phyloP scores from a whole-genome alignment of 2,888 invertebrate genomes.

The Phyto melanocephala region DNA sequence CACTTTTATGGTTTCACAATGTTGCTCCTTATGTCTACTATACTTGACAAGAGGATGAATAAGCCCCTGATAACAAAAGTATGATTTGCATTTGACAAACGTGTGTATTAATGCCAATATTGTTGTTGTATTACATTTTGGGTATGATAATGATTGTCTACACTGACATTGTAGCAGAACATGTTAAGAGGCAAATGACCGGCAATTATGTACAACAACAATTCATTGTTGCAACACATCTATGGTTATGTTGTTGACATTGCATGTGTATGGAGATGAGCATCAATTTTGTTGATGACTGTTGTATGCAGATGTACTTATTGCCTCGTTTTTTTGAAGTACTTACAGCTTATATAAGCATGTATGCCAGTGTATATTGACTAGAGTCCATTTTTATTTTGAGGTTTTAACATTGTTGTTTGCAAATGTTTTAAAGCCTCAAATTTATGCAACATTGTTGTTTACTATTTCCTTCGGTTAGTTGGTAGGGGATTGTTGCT shows the following conservation, averaged over 20 bases:
- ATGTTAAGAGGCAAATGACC: slow-evolving; percentile 64
- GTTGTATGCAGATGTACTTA: slow-evolving; percentile 60
- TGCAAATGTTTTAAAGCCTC: slow-evolving; percentile 60
- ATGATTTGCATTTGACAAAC: slow-evolving; percentile 69
- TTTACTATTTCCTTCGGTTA: background rate
- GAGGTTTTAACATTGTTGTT: slow-evolving; percentile 63
- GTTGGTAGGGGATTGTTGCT: slow-evolving; percentile 3
- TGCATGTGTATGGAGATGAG: slow-evolving; percentile 58
- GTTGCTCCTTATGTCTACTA: slow-evolving; percentile 27
- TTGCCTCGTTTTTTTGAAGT: slow-evolving; percentile 6
- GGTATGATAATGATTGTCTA: slow-evolving; percentile 52
- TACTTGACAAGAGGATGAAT: background rate
- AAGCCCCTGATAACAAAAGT: background rate
- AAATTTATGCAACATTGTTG: slow-evolving; percentile 61
- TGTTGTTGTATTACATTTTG: slow-evolving; percentile 1
- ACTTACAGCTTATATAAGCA: background rate
- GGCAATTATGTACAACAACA: slow-evolving; percentile 58
- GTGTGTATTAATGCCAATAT: slow-evolving; percentile 64
- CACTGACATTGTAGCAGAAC: slow-evolving; percentile 58
- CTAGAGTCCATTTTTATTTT: slow-evolving; percentile 34
- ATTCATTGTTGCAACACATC: slow-evolving; percentile 38
- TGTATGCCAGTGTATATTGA: background rate
- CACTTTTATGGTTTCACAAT: slow-evolving; percentile 62
- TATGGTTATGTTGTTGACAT: slow-evolving; percentile 62
- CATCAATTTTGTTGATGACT: slow-evolving; percentile 64